Evolutionary conservation across 2,113 vertebrate genomes (phyloP), one percentile per base, ranked within the genome.

Genomic region (Pseudopodoces humilis): DNA sequence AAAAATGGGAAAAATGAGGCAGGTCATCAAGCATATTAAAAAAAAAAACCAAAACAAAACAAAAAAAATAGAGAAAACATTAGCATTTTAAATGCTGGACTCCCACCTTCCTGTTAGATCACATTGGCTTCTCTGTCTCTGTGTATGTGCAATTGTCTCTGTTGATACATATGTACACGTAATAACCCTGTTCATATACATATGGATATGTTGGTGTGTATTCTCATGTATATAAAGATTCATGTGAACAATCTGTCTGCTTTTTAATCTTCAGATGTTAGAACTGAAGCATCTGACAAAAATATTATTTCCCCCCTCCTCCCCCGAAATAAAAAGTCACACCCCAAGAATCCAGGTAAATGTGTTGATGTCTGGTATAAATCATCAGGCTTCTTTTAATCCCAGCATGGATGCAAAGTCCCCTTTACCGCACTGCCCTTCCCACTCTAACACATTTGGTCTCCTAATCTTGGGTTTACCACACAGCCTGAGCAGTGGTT

Each of bases 101-200:
- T 91, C 60, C 20, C 82, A 86, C 77, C 39, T 86, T 63, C 70
- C 59, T 87, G 35, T 87, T 83, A 94, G 85, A 88, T 70, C 20
- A 41, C 59, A 67, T 23, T 83, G 70, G 59, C 79, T 91, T 91
- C 63, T 93, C 46, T 91, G 67, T 94, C 86, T 85, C 59, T 88
- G 35, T 91, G 6, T 84, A 39, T 74, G 47, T 96, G 43, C 71
- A 88, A 37, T 15, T 87, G 94, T 95, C 78, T 85, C n/a, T 94
- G 69, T 87, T 78, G 59, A 79, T 77, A 74, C 24, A 25, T 89
- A 78, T 92, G 74, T 89, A 92, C 91, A 72, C 93, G 86, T 69
- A 79, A 87, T 83, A 88, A 56, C 43, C 47, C 49, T 82, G 70
- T 89, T 91, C 6, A 18, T 94, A 86, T 89, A 94, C 83, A 95